Evolutionary conservation across 2,888 invertebrate genomes (phyloP), one percentile per base, ranked within the genome.

Genomic region (Hanleya hanleyi): DNA sequence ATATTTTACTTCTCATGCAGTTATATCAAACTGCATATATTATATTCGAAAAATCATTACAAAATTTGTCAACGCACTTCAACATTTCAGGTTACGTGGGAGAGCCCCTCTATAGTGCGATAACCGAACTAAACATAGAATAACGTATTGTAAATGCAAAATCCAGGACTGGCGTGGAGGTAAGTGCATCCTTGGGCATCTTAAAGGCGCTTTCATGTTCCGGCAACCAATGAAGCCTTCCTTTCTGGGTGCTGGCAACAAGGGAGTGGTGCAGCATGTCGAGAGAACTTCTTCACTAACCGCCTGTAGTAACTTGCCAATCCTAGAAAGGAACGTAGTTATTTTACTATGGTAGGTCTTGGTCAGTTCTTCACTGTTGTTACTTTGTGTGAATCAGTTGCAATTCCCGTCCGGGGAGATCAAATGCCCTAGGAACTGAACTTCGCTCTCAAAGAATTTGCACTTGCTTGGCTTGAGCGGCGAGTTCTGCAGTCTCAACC

Each of bases 151-250:
- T n/a, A n/a, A n/a, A n/a, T 5, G 78, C 69, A 61, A 70, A 77
- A 22, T 72, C 73, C 6, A 81, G 69, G 47, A 75, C 65, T 12
- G 71, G 77, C n/a, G 77, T 57, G 22, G 65, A 49, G 0, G 69
- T 73, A 3, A 80, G 62, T n/a, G 71, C 67, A 12, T 51, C 29
- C 51, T 80, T 77, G 26, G 75, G 38, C 6, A 12, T 37, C 4
- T 74, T 29, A 47, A 81, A 78, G 6, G 78, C 69, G 4, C 49
- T 57, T 35, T 77, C 49, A 68, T 71, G 73, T 4, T 76, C 67
- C 4, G 69, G 47, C 18, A 57, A 51, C 76, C 78, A 75, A 7
- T 26, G 32, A 51, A 22, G 57, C 57, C 22, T 51, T 7, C n/a
- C 29, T 51, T 15, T 51, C 9, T 7, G 7, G 9, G 29, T 15